Evolutionary conservation across 2,113 vertebrate species (phyloP).

Genomic region (Clarias macrocephalus): DNA sequence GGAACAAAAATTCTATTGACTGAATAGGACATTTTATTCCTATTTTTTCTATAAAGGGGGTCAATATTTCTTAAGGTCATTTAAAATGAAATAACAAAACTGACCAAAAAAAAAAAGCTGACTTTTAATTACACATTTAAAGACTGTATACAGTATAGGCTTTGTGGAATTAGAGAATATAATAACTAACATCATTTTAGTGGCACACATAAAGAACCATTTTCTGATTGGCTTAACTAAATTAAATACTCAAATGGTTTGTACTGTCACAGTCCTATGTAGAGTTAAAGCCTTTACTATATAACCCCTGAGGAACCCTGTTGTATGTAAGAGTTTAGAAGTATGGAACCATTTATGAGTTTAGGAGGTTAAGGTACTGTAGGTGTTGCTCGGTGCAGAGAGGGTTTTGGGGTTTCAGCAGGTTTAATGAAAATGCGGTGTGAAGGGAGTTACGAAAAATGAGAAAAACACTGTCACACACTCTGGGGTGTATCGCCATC

Average conservation of each 20-base stretch:
- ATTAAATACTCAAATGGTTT: not conserved
- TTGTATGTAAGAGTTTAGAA: not conserved
- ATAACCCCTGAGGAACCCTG: not conserved
- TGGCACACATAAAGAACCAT: not conserved
- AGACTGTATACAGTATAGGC: not conserved
- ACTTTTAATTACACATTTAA: not conserved
- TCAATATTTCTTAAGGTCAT: not conserved
- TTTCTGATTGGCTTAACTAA: not conserved
- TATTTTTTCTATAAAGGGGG: not conserved
- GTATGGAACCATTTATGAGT: not conserved
- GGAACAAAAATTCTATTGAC: not conserved
- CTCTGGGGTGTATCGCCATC: slow-evolving; percentile 21
- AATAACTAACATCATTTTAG: not conserved
- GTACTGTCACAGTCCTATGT: not conserved
- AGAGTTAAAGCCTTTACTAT: not conserved
- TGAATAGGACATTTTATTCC: not conserved
- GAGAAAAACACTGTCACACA: not conserved
- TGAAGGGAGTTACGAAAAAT: not conserved
- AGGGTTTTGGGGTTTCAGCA: not conserved
- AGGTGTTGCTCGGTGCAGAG: not conserved
- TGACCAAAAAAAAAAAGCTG: not conserved
- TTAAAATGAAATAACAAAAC: not conserved
- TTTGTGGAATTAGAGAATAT: not conserved
- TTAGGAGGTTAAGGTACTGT: not conserved
- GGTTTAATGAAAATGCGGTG: not conserved